Conservation (phyloP, 2,888 invertebrate species). For the Oscheius myriophilus region DNA sequence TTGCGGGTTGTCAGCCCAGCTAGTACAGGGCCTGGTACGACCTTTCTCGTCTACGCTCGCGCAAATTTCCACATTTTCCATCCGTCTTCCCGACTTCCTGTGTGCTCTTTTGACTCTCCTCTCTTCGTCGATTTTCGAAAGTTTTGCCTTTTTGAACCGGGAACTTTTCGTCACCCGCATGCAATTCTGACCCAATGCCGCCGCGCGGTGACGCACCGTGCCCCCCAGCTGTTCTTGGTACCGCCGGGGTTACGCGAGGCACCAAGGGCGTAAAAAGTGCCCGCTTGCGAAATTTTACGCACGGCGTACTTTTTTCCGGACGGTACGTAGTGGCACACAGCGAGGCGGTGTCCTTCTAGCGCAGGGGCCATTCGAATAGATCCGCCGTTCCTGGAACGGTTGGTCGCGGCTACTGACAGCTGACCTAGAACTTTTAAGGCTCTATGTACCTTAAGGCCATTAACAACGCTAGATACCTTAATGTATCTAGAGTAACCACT, state of each 20-base stretch:
- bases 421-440: not conserved
- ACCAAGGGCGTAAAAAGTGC: constrained; percentile 5
- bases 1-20: constrained; percentile 15
- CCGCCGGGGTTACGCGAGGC: not conserved
- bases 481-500: too few relatives aligned
- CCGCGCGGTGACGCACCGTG: not conserved
- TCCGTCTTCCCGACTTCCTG: constrained; percentile 1
- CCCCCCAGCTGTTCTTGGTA: constrained; percentile 20
- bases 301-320: not conserved
- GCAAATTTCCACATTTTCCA: constrained; percentile 19
- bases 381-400: not conserved
- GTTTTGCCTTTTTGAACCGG: not conserved
- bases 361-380: not conserved
- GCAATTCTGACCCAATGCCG: not conserved
- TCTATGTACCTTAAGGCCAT: too few relatives aligned
- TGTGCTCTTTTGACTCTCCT: not conserved
- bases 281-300: constrained; percentile 23
- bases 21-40: constrained; percentile 30
- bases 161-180: not conserved
- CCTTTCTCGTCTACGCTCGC: constrained; percentile 23
- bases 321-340: too few relatives aligned
- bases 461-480: too few relatives aligned
- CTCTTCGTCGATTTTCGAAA: not conserved
- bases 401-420: too few relatives aligned
- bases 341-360: not conserved